phyloP scores from a whole-genome alignment of 1,140 invertebrate genomes.

The Venturia canescens region DNA sequence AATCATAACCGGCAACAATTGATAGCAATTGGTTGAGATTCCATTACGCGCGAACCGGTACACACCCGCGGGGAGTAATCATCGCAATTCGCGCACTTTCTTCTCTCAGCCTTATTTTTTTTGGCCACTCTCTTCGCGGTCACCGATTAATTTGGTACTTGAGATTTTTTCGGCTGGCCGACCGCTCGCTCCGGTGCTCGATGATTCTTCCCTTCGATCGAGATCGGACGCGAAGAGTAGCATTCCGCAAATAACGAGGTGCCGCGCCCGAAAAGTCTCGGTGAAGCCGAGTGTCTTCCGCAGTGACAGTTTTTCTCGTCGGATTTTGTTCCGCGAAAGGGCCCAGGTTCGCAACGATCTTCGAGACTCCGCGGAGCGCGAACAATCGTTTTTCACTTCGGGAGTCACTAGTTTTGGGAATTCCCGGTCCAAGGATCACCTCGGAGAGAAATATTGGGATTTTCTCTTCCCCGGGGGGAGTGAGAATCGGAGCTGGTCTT shows the following conservation, averaged over 20 bases:
- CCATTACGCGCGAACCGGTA: constrained; percentile 68
- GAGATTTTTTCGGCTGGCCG: constrained; percentile 48
- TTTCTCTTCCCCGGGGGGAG: constrained; percentile 42
- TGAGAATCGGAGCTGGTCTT: background rate
- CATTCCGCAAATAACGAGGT: too few relatives aligned
- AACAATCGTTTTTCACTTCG: too few relatives aligned
- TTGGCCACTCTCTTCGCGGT: constrained; percentile 15
- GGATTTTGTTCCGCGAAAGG: too few relatives aligned
- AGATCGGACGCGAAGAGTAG: too few relatives aligned
- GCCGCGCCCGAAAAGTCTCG: too few relatives aligned
- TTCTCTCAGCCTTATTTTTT: constrained; percentile 47
- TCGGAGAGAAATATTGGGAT: background rate
- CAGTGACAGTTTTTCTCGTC: too few relatives aligned
- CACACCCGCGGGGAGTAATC: constrained; percentile 36
- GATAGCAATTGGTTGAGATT: constrained; percentile 76
- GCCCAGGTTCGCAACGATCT: too few relatives aligned
- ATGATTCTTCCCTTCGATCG: constrained; percentile 40
- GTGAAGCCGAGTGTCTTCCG: too few relatives aligned
- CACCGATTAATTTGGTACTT: constrained; percentile 1
- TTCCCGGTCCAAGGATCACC: background rate
- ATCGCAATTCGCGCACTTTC: constrained; percentile 3
- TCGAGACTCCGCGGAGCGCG: too few relatives aligned
- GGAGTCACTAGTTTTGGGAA: too few relatives aligned
- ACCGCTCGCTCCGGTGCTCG: constrained; percentile 61
- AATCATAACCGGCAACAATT: constrained; percentile 76